Percentiles rank a stretch among this genome's conserved stretches.
phyloP scores from a whole-genome alignment of 2,888 invertebrate genomes.

The Copidosoma aretas region DNA sequence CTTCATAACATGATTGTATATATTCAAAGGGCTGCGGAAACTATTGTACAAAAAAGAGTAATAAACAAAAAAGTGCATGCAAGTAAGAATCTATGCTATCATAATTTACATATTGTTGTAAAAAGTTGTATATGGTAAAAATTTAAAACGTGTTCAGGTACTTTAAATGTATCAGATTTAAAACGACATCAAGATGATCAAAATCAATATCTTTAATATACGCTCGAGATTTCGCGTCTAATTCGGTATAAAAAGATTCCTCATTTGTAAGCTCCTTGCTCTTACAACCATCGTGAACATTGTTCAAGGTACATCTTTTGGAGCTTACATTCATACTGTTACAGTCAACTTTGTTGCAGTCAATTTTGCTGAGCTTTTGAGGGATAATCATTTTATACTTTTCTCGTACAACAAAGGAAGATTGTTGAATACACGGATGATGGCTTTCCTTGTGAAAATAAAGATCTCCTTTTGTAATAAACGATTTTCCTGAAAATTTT shows the following conservation, averaged over 20 bases:
- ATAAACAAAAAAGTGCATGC: too few relatives aligned
- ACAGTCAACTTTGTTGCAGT: too few relatives aligned
- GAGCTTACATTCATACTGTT: too few relatives aligned
- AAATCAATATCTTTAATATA: constrained; percentile 32
- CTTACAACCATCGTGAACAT: not conserved
- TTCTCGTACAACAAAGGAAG: constrained; percentile 13
- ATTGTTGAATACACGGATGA: constrained; percentile 43
- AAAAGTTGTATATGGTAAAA: constrained; percentile 24
- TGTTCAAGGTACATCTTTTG: not conserved
- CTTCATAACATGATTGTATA: too few relatives aligned
- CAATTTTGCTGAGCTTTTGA: too few relatives aligned
- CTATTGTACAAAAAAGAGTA: too few relatives aligned
- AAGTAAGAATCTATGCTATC: constrained; percentile 27
- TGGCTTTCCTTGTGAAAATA: constrained; percentile 45
- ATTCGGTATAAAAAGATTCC: not conserved
- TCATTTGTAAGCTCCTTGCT: constrained; percentile 23
- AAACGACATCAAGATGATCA: constrained; percentile 28
- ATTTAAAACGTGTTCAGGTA: not conserved
- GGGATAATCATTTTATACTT: constrained; percentile 19
- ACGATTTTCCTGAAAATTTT: constrained; percentile 26
- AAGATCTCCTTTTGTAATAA: constrained; percentile 46
- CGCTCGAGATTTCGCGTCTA: constrained; percentile 19
- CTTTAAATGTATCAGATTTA: constrained; percentile 27
- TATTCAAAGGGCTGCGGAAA: too few relatives aligned
- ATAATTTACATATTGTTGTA: constrained; percentile 29